Conservation (phyloP, 1,140 invertebrate species). For the Leptinotarsa lineolata region DNA sequence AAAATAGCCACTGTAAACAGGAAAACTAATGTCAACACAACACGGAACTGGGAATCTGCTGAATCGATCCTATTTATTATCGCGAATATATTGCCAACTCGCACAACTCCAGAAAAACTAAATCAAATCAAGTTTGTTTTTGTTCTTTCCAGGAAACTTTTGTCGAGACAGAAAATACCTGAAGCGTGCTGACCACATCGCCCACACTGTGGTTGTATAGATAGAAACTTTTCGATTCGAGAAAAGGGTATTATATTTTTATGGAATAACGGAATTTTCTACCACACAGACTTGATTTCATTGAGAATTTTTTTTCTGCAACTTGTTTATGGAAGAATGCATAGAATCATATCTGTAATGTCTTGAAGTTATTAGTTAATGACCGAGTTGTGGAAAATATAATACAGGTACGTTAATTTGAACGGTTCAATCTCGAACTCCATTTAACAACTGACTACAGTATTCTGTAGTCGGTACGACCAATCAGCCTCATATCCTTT, state of each 20-base stretch:
- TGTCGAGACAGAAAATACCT: neutral
- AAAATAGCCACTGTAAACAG: constrained; percentile 41
- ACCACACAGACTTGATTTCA: too few relatives aligned
- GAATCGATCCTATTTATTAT: constrained; percentile 40
- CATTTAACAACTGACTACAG: too few relatives aligned
- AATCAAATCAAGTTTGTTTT: constrained; percentile 28
- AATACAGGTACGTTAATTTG: too few relatives aligned
- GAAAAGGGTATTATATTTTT: neutral
- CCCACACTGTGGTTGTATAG: neutral
- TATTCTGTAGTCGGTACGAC: too few relatives aligned
- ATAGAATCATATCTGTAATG: neutral
- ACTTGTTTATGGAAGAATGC: too few relatives aligned
- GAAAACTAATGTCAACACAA: constrained; percentile 43
- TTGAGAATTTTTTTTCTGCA: neutral
- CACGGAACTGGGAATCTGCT: constrained; percentile 38
- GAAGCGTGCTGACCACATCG: neutral
- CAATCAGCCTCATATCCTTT: too few relatives aligned
- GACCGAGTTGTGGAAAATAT: too few relatives aligned
- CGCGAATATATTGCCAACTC: constrained; percentile 29
- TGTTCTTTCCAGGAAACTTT: constrained; percentile 20
- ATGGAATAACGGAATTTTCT: neutral
- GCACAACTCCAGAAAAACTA: constrained; percentile 22
- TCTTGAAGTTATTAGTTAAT: too few relatives aligned
- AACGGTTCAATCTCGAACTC: too few relatives aligned
- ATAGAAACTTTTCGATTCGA: neutral